Conservation (phyloP, 1,140 invertebrate species). For the Bactericera cockerelli region DNA sequence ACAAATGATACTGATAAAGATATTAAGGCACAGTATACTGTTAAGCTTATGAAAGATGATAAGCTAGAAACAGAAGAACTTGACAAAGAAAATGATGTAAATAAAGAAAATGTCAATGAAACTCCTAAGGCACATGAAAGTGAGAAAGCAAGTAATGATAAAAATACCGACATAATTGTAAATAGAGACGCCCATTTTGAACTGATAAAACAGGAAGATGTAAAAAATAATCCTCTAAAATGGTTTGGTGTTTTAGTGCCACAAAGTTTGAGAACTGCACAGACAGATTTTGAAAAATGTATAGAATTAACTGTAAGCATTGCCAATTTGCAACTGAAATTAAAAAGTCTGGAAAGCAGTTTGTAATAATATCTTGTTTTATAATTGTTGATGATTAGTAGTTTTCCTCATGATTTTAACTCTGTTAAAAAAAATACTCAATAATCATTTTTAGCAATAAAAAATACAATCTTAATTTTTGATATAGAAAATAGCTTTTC, state of each 20-base stretch:
- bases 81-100: constrained; percentile 17
- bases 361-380: too few relatives aligned
- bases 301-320: constrained; percentile 41
- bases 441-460: too few relatives aligned
- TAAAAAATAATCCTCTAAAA: constrained; percentile 40
- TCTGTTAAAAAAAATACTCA: too few relatives aligned
- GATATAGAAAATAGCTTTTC: too few relatives aligned
- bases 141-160: neutral
- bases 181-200: neutral
- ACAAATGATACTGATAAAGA: constrained; percentile 36
- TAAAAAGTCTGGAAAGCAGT: constrained; percentile 24
- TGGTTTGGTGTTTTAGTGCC: constrained; percentile 63
- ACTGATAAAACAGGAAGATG: constrained; percentile 21
- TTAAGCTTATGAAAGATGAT: constrained; percentile 25
- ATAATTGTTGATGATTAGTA: too few relatives aligned
- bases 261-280: constrained; percentile 46
- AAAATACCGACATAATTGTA: neutral
- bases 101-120: neutral
- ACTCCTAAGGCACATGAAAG: neutral
- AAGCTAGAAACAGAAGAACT: constrained; percentile 28
- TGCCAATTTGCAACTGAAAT: constrained; percentile 43
- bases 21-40: constrained; percentile 35
- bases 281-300: constrained; percentile 45
- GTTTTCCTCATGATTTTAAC: too few relatives aligned
- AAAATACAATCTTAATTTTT: too few relatives aligned